Base-by-base conservation (phyloP, 2,797 vertebrate species). In the Enteromius viviparus region DNA sequence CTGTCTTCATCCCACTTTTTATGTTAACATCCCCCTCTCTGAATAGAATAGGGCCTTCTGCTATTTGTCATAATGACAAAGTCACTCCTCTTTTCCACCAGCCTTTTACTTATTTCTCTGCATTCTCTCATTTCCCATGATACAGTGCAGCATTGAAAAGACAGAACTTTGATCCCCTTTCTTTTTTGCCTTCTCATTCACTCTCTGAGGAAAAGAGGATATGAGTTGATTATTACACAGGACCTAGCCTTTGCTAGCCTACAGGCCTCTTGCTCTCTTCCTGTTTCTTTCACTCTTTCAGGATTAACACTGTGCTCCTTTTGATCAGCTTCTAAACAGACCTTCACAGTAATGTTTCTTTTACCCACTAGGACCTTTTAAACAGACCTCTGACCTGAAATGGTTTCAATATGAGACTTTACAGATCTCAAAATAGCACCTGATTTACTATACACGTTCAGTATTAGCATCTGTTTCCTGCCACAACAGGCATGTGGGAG, bases 51-150 rank as follows among this genome's bases (percentile, higher is more conserved):
- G 70, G 84, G 78, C 65, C 87, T 90, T 86, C 88, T 12, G 88
- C 87, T 91, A 89, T 94, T 93, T 93, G 92, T 93, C 92, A 93
- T 92, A 89, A 92, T 92, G 92, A 93, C 91, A 94, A 91, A 91
- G 90, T 93, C 90, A 76, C 71, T 78, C 60, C 74, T 81, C 65
- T 76, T 71, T 75, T 84, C 21, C 70, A 75, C 62, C 40, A 69
- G 21, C 42, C 10, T 65, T 34, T 83, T 65, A 58, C 80, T 65
- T 71, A 51, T 72, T 53, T 77, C 58, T 74, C 76, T 53, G 81
- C 76, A 11, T 60, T 34, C 85, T 83, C 80, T 82, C 85, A 85
- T 87, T 88, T 75, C 53, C 69, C 26, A 37, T 53, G 60, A 84
- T 66, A 84, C 64, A 85, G 80, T 86, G 58, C 49, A 76, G 58